Conservation (phyloP, 2,797 vertebrate species). For the Cynodonichthys magdalenae region DNA sequence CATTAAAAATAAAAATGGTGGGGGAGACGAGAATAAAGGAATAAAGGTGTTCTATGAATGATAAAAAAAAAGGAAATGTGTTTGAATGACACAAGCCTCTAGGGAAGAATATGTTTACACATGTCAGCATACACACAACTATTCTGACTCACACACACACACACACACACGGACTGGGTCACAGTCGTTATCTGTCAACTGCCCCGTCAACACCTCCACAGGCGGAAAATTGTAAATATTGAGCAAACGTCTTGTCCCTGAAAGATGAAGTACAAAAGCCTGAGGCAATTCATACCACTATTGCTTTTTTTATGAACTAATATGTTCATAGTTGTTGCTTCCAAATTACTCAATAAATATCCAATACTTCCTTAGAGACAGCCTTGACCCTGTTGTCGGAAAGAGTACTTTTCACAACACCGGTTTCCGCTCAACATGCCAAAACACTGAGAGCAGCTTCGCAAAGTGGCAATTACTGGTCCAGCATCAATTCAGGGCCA, state of each 20-base stretch:
- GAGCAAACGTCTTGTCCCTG: slow-evolving; percentile 61
- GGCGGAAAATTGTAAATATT: slow-evolving; percentile 64
- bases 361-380: slow-evolving; percentile 70
- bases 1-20: too few relatives aligned
- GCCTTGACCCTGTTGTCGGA: slow-evolving; percentile 71
- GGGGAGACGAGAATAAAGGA: too few relatives aligned
- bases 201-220: slow-evolving; percentile 26
- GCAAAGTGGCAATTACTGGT: slow-evolving; percentile 79
- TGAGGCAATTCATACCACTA: slow-evolving; percentile 58
- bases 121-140: neutral
- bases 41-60: too few relatives aligned
- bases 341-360: slow-evolving; percentile 79
- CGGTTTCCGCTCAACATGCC: slow-evolving; percentile 24
- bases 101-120: too few relatives aligned
- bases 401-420: slow-evolving; percentile 39
- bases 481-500: slow-evolving; percentile 71
- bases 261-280: slow-evolving; percentile 58
- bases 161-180: neutral
- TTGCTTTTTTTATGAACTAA: slow-evolving; percentile 77
- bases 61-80: too few relatives aligned
- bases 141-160: slow-evolving; percentile 7
- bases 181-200: slow-evolving; percentile 32
- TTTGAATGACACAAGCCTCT: too few relatives aligned
- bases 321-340: slow-evolving; percentile 70
- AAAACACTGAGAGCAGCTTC: slow-evolving; percentile 70